These are phyloP conservation scores for Mustela nigripes DNA, from an alignment of 2,113 vertebrate genomes.

Conservation along the genomic window DNA sequence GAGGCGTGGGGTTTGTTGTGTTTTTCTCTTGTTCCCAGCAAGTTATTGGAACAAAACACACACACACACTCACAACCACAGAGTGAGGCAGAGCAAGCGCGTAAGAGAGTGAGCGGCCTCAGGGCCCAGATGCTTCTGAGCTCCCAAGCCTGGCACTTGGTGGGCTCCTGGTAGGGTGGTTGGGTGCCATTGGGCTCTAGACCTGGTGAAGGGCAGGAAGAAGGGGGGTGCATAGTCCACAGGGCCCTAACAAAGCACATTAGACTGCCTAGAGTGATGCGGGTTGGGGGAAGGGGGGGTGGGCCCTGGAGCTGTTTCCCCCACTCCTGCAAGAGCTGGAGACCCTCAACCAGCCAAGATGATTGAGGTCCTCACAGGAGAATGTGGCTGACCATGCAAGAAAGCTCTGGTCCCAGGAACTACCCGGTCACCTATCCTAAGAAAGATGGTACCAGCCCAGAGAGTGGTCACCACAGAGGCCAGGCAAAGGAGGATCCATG, in stretches of 20 bases:
- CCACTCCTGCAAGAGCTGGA: neutral
- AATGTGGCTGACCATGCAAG: neutral
- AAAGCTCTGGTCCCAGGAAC: neutral
- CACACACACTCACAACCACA: slow-evolving; percentile 11
- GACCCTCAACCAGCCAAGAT: neutral
- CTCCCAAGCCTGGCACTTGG: neutral
- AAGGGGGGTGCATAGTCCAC: neutral
- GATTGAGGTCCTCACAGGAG: neutral
- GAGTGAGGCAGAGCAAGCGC: neutral
- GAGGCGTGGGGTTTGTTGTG: slow-evolving; percentile 64
- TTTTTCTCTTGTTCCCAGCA: slow-evolving; percentile 78
- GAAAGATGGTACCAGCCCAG: neutral
- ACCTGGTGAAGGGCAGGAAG: neutral
- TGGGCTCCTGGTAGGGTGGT: neutral
- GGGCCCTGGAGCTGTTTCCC: neutral
- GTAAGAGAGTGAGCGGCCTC: neutral
- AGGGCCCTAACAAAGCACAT: neutral
- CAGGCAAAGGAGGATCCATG: neutral
- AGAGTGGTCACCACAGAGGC: neutral
- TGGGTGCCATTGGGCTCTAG: neutral
- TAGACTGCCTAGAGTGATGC: neutral
- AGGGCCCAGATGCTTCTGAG: neutral
- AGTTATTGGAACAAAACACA: slow-evolving; percentile 74
- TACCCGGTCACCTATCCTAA: neutral
- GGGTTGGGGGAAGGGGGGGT: neutral